A percentile compares a stretch with the other conserved stretches of the same genome.
Conservation (phyloP, 1,140 invertebrate genomes). For the Brachionus koreanus region DNA sequence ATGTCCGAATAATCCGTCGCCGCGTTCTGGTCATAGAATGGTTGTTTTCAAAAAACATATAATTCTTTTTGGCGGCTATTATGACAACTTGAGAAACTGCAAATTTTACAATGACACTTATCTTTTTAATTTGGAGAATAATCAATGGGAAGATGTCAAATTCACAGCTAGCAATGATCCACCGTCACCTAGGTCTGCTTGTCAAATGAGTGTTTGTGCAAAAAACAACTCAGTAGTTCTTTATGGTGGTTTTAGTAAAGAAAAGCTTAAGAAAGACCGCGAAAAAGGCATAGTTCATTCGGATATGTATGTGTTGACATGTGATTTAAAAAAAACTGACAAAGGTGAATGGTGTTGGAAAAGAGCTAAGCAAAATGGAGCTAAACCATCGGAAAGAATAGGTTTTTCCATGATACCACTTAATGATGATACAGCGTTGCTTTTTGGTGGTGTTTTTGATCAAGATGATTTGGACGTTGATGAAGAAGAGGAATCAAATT, state of each 20-base stretch:
- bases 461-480: constrained; percentile 52
- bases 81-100: constrained; percentile 78
- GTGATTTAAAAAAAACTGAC: constrained; percentile 58
- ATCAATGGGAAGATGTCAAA: constrained; percentile 74
- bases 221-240: constrained; percentile 68
- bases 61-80: constrained; percentile 83
- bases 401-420: constrained; percentile 63
- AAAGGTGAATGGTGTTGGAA: constrained; percentile 70
- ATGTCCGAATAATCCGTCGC: constrained; percentile 70
- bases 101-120: constrained; percentile 85
- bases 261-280: constrained; percentile 71
- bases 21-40: constrained; percentile 86
- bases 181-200: constrained; percentile 54
- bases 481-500: constrained; percentile 68
- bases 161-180: constrained; percentile 60
- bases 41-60: constrained; percentile 71
- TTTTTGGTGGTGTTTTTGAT: constrained; percentile 71
- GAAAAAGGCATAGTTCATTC: constrained; percentile 75
- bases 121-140: constrained; percentile 73
- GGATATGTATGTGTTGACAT: constrained; percentile 73
- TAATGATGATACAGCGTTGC: constrained; percentile 65
- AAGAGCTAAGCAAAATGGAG: constrained; percentile 67
- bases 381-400: constrained; percentile 66
- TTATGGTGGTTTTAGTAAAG: constrained; percentile 81
- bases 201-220: constrained; percentile 65